Evolutionary conservation across 2,113 vertebrate genomes (phyloP), one percentile per base, ranked within the genome.

Genomic region (Grantiella picta): DNA sequence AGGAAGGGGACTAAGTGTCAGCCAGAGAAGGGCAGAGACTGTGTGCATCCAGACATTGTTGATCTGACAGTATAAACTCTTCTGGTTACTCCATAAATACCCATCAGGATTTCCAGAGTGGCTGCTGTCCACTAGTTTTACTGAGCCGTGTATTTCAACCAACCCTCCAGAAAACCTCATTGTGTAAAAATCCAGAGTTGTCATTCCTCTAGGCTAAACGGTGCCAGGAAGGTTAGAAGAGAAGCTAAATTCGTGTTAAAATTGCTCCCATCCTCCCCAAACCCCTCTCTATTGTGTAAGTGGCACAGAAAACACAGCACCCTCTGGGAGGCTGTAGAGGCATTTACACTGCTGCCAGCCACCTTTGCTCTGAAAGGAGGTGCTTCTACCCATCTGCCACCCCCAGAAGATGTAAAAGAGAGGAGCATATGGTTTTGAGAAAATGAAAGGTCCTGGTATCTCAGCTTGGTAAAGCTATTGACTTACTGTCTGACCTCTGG

Each of bases 401-500:
- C n/a, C 31, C 36, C 27, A 71, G 76, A 92, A 88, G 71, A 82
- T 33, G 23, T 23, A 65, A 96, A 92, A 92, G 60, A 90, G 80
- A 66, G 36, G 68, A 97, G 21, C 94, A 94, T 96, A 90, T 92
- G 85, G 76, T 91, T 91, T 42, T 90, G 60, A 89, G 82, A 86
- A 91, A 94, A 97, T 75, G 44, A 94, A 64, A 95, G 60, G n/a
- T 90, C 52, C 76, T 11, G 1, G 49, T 71, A 77, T 89, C 82
- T 88, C 49, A 86, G 82, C 79, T 93, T 90, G 90, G 86, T 90
- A 77, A 93, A 90, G 76, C 60, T 95, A 90, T 83, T 96, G 90
- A 96, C 95, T 96, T 94, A 31, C 92, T 88, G 82, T 88, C 93
- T 96, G 93, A 96, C 92, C 95, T 83, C 93, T 79, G 78, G 85